Evolutionary conservation across 2,888 invertebrate species (phyloP).

Genomic region (Lasiommata megera): DNA sequence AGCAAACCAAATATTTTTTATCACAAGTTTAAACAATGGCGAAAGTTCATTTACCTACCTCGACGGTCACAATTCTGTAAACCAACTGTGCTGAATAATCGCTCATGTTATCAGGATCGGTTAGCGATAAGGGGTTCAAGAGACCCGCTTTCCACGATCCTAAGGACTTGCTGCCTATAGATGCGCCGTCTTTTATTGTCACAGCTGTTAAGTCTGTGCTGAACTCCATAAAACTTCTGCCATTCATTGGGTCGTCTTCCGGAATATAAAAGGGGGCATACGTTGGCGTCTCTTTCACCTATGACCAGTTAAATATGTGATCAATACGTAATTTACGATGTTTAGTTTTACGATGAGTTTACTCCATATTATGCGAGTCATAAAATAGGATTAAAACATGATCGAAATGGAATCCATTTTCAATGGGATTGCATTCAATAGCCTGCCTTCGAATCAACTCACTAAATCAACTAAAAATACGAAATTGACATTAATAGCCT

Average conservation of each 20-base stretch:
- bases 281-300: conserved; percentile 84
- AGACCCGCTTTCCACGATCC: conserved; percentile 91
- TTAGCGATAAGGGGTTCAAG: conserved; percentile 83
- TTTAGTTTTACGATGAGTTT: too few species aligned
- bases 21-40: conserved; percentile 29
- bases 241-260: conserved; percentile 84
- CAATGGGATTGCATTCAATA: too few species aligned
- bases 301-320: conserved; percentile 27
- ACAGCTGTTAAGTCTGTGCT: conserved; percentile 86
- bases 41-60: conserved; percentile 83
- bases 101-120: conserved; percentile 84
- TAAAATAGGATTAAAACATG: too few species aligned
- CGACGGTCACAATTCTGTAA: conserved; percentile 92
- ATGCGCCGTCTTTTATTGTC: conserved; percentile 86
- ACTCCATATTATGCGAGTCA: too few species aligned
- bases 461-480: too few species aligned
- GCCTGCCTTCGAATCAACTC: too few species aligned
- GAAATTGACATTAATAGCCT: too few species aligned
- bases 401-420: too few species aligned
- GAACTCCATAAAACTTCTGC: conserved; percentile 88
- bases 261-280: conserved; percentile 85
- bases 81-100: conserved; percentile 90
- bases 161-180: conserved; percentile 85
- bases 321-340: too few species aligned
- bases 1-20: conserved; percentile 41